These are phyloP conservation scores for Myripristis jacobus DNA, from an alignment of 2,797 vertebrate genomes.

Conservation along the genomic window DNA sequence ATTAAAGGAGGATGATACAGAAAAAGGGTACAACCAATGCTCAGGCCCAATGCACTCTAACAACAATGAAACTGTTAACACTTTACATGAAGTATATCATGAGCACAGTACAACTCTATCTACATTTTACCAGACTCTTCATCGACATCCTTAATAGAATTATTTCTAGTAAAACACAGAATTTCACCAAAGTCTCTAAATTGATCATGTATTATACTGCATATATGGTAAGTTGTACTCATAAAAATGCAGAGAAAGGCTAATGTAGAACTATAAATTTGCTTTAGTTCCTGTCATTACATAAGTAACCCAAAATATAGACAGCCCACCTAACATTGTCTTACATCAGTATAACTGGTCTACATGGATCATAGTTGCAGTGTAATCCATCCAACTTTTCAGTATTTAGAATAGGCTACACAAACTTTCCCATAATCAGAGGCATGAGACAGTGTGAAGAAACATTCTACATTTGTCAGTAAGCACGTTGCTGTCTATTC, in stretches of 20 bases:
- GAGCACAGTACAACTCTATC: slow-evolving; percentile 8
- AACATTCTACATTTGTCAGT: slow-evolving; percentile 14
- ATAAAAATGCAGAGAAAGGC: too few relatives aligned
- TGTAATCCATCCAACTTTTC: not conserved
- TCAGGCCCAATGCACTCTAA: slow-evolving; percentile 38
- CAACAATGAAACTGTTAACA: slow-evolving; percentile 28
- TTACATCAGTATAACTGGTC: slow-evolving; percentile 68
- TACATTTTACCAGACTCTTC: not conserved
- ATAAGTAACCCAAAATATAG: too few relatives aligned
- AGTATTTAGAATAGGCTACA: not conserved
- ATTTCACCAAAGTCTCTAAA: too few relatives aligned
- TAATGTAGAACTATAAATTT: too few relatives aligned
- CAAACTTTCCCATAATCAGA: not conserved
- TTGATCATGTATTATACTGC: too few relatives aligned
- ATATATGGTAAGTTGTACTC: too few relatives aligned
- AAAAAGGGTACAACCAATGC: slow-evolving; percentile 31
- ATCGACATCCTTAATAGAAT: not conserved
- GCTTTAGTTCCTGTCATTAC: too few relatives aligned
- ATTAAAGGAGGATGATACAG: slow-evolving; percentile 63
- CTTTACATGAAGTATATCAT: not conserved
- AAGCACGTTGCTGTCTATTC: slow-evolving; percentile 27
- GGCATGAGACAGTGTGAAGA: not conserved
- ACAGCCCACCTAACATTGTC: slow-evolving; percentile 80
- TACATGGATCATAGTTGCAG: slow-evolving; percentile 84
- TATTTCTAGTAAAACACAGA: too few relatives aligned